Evolutionary conservation across 1,140 invertebrate species (phyloP).

Genomic region (Wasmannia auropunctata): DNA sequence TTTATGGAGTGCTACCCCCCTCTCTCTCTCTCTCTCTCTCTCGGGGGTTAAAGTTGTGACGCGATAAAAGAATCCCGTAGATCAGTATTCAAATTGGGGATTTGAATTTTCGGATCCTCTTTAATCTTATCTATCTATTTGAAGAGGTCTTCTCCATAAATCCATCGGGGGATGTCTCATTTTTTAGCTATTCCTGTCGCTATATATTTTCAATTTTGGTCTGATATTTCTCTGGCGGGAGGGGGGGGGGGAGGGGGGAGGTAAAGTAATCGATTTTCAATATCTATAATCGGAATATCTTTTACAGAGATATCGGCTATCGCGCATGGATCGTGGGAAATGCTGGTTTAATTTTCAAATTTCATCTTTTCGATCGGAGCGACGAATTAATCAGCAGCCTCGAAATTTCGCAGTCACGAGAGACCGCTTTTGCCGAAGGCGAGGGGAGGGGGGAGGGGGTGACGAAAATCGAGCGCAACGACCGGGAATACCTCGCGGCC

Average conservation of each 20-base stretch:
- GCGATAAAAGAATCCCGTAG: background rate
- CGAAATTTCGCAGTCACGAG: background rate
- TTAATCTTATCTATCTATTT: background rate
- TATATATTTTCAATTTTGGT: constrained; percentile 4
- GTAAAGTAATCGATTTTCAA: background rate
- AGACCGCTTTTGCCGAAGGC: background rate
- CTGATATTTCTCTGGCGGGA: background rate
- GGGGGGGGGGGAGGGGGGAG: no score
- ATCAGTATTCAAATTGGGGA: constrained; percentile 14
- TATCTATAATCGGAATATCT: background rate
- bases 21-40: no score
- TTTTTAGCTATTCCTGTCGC: background rate
- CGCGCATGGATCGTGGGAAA: background rate
- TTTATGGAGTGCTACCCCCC: background rate
- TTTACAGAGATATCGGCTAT: background rate
- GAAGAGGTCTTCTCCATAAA: background rate
- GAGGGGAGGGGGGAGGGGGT: background rate
- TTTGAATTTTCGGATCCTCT: background rate
- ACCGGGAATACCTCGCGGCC: constrained; percentile 3
- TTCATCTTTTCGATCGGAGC: background rate
- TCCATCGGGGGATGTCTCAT: background rate
- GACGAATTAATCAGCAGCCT: background rate
- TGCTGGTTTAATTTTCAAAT: constrained; percentile 11
- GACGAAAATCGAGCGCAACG: constrained; percentile 22
- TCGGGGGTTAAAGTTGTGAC: background rate